Evolutionary conservation across 37 sponge, comb jelly and placozoan genomes (phyloP).

Genomic region (Amphimedon queenslandica): DNA sequence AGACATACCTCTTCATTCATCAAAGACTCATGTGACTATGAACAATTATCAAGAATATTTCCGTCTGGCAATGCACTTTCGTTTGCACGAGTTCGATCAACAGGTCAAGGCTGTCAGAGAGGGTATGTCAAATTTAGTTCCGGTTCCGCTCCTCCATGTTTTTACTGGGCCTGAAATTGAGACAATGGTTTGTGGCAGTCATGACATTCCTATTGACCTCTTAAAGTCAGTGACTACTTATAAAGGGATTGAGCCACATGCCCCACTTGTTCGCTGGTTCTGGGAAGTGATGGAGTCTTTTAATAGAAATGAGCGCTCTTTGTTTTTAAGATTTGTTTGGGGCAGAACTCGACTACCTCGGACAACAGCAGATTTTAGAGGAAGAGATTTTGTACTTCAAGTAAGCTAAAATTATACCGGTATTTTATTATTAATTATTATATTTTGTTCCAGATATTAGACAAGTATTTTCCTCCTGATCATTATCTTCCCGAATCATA

Average conservation of each 20-base stretch:
- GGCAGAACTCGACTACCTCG: constrained; percentile 90
- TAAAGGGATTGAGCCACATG: constrained; percentile 67
- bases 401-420: constrained; percentile 21
- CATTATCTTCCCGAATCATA: constrained; percentile 95
- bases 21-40: constrained; percentile 56
- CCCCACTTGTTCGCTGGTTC: constrained; percentile 76
- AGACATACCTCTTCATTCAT: constrained; percentile 68
- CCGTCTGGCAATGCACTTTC: constrained; percentile 66
- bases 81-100: constrained; percentile 91
- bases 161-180: constrained; percentile 91
- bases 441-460: constrained; percentile 60
- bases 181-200: constrained; percentile 89
- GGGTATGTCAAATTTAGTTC: constrained; percentile 81
- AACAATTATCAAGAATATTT: constrained; percentile 83
- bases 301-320: constrained; percentile 74
- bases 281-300: constrained; percentile 91
- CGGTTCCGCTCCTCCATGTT: constrained; percentile 86
- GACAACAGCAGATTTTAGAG: constrained; percentile 87
- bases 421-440: background rate
- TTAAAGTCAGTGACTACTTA: constrained; percentile 91
- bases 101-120: constrained; percentile 74
- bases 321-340: constrained; percentile 97
- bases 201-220: constrained; percentile 75
- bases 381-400: constrained; percentile 95
- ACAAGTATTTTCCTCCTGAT: constrained; percentile 89